Evolutionary conservation across 1,140 invertebrate genomes (phyloP), one percentile per base, ranked within the genome.

Genomic region (Brachionus angularis): DNA sequence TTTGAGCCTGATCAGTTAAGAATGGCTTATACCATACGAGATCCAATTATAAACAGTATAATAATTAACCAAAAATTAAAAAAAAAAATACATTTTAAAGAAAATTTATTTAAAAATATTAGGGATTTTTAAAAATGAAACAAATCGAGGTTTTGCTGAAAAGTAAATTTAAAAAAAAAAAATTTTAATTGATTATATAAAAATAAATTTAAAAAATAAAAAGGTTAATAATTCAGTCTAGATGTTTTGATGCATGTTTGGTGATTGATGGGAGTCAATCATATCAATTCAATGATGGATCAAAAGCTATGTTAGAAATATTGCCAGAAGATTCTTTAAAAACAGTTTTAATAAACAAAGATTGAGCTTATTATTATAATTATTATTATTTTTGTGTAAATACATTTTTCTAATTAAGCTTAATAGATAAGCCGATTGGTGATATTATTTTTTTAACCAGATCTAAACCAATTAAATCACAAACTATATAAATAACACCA

Each of bases 251-350:
- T 82, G 95, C 92, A 0, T 89, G 89, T 77, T 81, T 98, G 10
- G 94, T 97, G 0, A 87, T 98, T n/a, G 96, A 98, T 82, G 95
- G 95, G 18, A 91, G 92, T 61, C 87, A 95, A 7, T 92, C 91
- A 0, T 93, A 92, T 77, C 86, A 87, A 0, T 98, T 98, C 80
- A 96, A 96, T 81, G 91, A 95, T 78, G 95, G 95, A 2, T 88
- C 92, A 0, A 85, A 88, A 74, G 93, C 91, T 0, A 78, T 88
- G 21, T 80, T 98, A 10, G 89, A 94, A 81, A 87, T 89, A 27
- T 81, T 87, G 74, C 87, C 89, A 0, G 88, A 93, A 77, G 93
- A 98, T 83, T 87, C 91, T 0, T 83, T 98, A 1, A 83, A 88
- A 78, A 94, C 92, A 14, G 88, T 96, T 25, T 12, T 39, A 71